These are phyloP conservation scores for Gobionotothen gibberifrons DNA, from an alignment of 2,797 vertebrate species.

Conservation along the genomic window DNA sequence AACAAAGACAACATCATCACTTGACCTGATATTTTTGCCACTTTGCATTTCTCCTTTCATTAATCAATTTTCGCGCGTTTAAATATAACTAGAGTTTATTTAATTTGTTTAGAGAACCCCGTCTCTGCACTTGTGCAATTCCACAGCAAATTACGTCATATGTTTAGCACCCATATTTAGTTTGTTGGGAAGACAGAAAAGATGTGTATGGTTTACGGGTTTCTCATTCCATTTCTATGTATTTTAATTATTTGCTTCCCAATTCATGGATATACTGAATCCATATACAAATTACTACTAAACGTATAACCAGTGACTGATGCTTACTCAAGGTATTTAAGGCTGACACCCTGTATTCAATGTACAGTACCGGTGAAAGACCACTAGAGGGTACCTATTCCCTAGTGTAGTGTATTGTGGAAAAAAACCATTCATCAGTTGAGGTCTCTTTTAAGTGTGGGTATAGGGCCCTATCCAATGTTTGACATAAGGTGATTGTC, in stretches of 20 bases:
- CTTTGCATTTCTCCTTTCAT: rapidly evolving
- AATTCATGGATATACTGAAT: background rate
- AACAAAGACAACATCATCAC: rapidly evolving
- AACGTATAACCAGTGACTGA: background rate
- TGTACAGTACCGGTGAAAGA: conserved; percentile 18
- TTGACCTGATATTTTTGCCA: rapidly evolving
- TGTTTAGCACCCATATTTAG: conserved; percentile 64
- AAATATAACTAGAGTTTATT: background rate
- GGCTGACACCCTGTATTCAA: conserved; percentile 8
- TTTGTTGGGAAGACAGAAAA: conserved; percentile 2
- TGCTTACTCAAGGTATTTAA: background rate
- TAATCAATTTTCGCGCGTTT: rapidly evolving
- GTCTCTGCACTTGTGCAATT: conserved; percentile 46
- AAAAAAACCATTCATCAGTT: too few species aligned
- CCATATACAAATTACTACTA: background rate
- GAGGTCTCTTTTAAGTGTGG: too few species aligned
- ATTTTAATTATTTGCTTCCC: rapidly evolving
- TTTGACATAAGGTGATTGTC: too few species aligned
- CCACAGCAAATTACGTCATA: conserved; percentile 76
- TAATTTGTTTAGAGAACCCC: background rate
- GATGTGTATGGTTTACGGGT: background rate
- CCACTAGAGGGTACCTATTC: conserved; percentile 68
- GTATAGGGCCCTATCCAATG: too few species aligned
- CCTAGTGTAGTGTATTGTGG: too few species aligned
- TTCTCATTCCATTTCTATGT: rapidly evolving